These are phyloP conservation scores for Lontra canadensis DNA, from an alignment of 2,113 vertebrate species.

Conservation along the genomic window DNA sequence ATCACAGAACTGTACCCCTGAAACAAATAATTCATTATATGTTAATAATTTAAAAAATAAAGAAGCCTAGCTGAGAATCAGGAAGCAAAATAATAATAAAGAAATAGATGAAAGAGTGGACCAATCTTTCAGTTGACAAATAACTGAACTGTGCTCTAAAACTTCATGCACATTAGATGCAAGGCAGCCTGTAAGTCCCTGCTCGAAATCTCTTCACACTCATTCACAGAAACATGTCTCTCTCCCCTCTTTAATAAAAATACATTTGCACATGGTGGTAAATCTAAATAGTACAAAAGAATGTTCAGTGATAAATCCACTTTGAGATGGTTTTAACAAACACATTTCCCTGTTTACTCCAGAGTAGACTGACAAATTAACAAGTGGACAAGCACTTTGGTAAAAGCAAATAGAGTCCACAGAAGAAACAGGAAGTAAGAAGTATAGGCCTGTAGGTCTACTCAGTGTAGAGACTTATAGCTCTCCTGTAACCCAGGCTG, in stretches of 20 bases:
- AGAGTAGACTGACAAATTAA: neutral
- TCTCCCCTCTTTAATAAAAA: neutral
- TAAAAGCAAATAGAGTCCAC: neutral
- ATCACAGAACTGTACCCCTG: neutral
- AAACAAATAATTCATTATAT: neutral
- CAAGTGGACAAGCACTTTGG: neutral
- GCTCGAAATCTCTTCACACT: neutral
- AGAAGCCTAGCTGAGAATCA: neutral
- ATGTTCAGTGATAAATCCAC: neutral
- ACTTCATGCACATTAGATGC: neutral
- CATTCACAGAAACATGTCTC: neutral
- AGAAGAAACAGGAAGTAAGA: neutral
- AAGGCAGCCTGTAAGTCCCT: neutral
- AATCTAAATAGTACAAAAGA: constrained; percentile 16
- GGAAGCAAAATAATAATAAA: neutral
- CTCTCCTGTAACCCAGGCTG: neutral
- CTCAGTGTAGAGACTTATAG: neutral
- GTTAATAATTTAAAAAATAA: neutral
- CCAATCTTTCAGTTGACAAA: neutral
- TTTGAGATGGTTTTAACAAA: constrained; percentile 24
- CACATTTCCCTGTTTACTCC: neutral
- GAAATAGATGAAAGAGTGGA: neutral
- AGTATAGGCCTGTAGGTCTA: neutral
- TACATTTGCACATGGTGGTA: neutral
- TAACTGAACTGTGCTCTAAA: neutral